Conservation (phyloP, 2,113 vertebrate species). For the Lagopus muta region DNA sequence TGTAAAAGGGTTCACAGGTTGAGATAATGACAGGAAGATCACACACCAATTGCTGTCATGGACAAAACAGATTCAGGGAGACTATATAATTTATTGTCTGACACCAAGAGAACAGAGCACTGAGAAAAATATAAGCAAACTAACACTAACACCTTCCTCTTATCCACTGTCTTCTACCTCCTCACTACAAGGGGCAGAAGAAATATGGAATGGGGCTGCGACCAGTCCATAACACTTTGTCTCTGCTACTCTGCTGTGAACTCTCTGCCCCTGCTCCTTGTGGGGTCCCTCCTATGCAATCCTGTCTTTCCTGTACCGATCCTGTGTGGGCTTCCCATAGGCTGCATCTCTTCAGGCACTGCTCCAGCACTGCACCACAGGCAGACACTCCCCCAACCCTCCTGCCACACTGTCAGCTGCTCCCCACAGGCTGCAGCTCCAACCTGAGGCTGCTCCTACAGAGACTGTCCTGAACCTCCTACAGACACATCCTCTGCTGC, state of each 20-base stretch:
- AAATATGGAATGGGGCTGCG: neutral
- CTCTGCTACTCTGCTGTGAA: neutral
- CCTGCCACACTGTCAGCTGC: too few relatives aligned
- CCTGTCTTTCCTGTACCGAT: too few relatives aligned
- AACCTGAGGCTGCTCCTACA: too few relatives aligned
- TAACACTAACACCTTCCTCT: neutral
- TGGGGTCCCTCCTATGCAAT: neutral
- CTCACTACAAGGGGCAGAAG: neutral
- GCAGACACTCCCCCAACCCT: too few relatives aligned
- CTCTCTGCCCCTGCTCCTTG: neutral
- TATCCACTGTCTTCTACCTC: neutral
- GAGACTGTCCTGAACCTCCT: too few relatives aligned
- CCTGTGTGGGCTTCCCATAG: too few relatives aligned
- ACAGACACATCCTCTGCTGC: too few relatives aligned
- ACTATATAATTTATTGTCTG: neutral
- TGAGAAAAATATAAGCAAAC: neutral
- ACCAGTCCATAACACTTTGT: neutral
- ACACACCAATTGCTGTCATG: neutral
- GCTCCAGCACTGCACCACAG: too few relatives aligned
- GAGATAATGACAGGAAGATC: neutral
- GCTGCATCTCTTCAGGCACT: too few relatives aligned
- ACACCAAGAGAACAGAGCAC: neutral
- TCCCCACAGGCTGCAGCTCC: too few relatives aligned
- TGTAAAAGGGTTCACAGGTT: neutral
- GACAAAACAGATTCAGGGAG: neutral